Conservation (phyloP, 2,113 vertebrate genomes). For the Callospermophilus lateralis region DNA sequence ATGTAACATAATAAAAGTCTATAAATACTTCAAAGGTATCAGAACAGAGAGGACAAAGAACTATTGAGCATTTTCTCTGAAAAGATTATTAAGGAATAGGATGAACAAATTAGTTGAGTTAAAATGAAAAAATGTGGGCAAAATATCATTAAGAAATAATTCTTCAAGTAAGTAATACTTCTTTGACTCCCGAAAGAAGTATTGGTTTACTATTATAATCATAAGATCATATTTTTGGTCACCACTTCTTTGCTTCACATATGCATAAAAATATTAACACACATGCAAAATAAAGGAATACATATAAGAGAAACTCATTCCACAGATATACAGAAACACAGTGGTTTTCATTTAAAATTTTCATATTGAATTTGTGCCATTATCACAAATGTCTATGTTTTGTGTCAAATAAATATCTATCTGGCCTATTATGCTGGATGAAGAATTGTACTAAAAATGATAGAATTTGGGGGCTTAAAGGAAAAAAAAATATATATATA, state of each 20-base stretch:
- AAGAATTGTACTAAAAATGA: background rate
- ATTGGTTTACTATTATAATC: background rate
- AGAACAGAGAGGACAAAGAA: background rate
- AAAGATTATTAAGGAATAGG: background rate
- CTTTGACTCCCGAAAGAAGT: background rate
- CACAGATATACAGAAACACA: background rate
- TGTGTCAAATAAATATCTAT: background rate
- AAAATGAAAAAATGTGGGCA: slow-evolving; percentile 19
- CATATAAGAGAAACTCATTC: background rate
- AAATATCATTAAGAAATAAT: background rate
- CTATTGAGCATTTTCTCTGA: slow-evolving; percentile 3
- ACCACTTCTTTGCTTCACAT: background rate
- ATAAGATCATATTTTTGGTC: background rate
- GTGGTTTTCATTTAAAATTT: slow-evolving; percentile 9
- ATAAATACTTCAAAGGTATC: background rate
- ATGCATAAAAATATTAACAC: background rate
- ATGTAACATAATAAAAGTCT: slow-evolving; percentile 45
- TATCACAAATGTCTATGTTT: background rate
- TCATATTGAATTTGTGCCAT: background rate
- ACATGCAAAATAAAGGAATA: background rate
- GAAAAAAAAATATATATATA: too few species aligned
- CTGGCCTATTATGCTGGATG: background rate
- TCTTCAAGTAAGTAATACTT: background rate
- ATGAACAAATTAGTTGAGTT: slow-evolving; percentile 11
- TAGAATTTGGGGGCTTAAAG: background rate